Evolutionary conservation across 1,140 invertebrate genomes (phyloP).

Genomic region (Lamellibrachia luymesi): DNA sequence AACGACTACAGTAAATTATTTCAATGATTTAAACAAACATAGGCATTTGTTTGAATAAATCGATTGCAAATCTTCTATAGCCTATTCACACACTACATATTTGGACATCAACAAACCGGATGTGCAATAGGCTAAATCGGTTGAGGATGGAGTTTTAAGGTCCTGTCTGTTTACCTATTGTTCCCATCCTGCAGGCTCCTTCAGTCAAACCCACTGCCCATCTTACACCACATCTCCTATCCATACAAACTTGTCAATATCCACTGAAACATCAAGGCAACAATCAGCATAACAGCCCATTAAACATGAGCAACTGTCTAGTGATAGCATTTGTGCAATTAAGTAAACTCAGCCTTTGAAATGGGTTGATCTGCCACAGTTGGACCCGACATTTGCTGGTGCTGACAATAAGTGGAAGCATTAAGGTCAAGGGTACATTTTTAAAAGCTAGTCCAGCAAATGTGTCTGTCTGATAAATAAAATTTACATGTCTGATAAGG

Average conservation of each 20-base stretch:
- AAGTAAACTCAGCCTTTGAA: neutral
- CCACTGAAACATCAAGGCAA: neutral
- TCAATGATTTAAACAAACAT: no score
- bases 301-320: neutral
- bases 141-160: no score
- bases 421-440: neutral
- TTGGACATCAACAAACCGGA: no score
- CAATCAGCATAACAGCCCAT: neutral
- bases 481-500: no score
- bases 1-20: no score
- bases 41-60: no score
- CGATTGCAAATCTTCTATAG: no score
- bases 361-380: neutral
- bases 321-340: neutral
- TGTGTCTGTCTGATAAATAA: neutral
- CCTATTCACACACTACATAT: no score
- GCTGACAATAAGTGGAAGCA: neutral
- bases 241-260: neutral
- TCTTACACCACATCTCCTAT: neutral
- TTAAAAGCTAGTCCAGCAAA: neutral
- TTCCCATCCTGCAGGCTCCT: neutral
- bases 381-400: neutral
- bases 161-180: neutral
- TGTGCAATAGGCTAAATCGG: no score
- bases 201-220: neutral